A percentile compares a stretch with the other conserved stretches of the same genome.
Evolutionary conservation across 2,888 invertebrate species (phyloP).

Genomic region (Lucinisca nassula): DNA sequence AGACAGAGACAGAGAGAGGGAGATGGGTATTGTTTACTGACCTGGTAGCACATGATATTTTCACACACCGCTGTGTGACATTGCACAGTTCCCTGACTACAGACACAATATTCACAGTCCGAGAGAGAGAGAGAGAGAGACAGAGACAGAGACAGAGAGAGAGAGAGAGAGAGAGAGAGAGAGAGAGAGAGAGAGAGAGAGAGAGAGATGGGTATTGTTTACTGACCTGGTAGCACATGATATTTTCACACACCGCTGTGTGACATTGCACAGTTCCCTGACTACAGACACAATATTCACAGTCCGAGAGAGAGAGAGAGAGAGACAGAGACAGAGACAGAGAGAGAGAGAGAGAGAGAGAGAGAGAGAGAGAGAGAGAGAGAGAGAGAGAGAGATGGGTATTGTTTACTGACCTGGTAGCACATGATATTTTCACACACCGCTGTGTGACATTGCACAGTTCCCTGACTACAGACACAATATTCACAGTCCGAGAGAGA

Average conservation of each 20-base stretch:
- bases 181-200: neutral
- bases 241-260: constrained; percentile 79
- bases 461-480: constrained; percentile 81
- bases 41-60: constrained; percentile 77
- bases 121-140: no score
- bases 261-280: constrained; percentile 81
- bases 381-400: no score
- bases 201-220: no score
- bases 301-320: no score
- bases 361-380: no score
- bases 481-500: constrained; percentile 82
- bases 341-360: no score
- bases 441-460: constrained; percentile 80
- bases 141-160: neutral
- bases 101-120: constrained; percentile 83
- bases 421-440: constrained; percentile 80
- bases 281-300: constrained; percentile 83
- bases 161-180: neutral
- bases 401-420: constrained; percentile 77
- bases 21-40: no score
- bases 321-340: no score
- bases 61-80: constrained; percentile 83
- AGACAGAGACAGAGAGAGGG: no score
- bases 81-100: constrained; percentile 78
- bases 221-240: constrained; percentile 78